Conservation (phyloP, 2,797 vertebrate species). For the Austrolebias charrua region DNA sequence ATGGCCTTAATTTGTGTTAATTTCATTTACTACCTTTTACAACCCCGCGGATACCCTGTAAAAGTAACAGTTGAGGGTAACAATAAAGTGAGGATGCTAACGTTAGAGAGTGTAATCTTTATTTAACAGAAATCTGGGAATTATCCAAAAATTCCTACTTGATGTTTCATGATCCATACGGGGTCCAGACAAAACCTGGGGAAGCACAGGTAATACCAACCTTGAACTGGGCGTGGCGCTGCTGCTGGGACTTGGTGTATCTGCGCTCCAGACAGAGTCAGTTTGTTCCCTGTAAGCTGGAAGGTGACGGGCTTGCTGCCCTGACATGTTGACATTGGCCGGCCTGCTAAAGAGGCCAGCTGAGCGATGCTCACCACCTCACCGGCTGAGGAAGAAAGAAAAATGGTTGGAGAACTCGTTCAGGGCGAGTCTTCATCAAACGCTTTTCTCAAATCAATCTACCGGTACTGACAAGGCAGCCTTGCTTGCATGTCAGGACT, state of each 20-base stretch:
- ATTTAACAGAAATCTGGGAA: no score
- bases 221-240: constrained; percentile 85
- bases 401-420: not conserved
- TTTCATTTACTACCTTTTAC: no score
- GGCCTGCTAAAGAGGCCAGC: constrained; percentile 87
- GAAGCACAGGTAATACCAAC: constrained; percentile 61
- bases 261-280: constrained; percentile 89
- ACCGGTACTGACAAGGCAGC: constrained; percentile 89
- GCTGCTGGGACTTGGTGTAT: constrained; percentile 86
- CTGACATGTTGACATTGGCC: constrained; percentile 86
- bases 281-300: constrained; percentile 93
- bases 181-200: no score
- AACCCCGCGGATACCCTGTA: no score
- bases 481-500: constrained; percentile 93
- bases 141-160: no score
- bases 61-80: no score
- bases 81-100: no score
- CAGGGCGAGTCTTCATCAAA: not conserved
- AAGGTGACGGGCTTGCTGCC: constrained; percentile 94
- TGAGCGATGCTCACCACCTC: constrained; percentile 94
- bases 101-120: no score
- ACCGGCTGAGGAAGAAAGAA: constrained; percentile 76
- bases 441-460: not conserved
- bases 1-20: no score
- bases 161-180: no score